Evolutionary conservation across 2,888 invertebrate species (phyloP), one percentile per base, ranked within the genome.

Genomic region (Helicoverpa assulta): DNA sequence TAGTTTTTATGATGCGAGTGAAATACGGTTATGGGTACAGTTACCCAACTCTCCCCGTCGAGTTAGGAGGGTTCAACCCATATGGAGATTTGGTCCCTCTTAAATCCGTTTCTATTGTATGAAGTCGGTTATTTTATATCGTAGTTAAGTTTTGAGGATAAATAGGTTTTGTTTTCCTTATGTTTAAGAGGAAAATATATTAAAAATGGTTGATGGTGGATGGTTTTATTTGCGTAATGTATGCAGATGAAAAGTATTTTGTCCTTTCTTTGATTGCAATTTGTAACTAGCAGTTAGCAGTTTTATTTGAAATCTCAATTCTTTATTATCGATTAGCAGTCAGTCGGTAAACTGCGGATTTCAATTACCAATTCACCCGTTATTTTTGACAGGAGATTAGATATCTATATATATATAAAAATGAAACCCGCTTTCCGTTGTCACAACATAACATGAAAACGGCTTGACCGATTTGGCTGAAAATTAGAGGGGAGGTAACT

Each of bases 1-100:
- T 89, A 92, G 92, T 93, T 94, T 94, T 94, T 94, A 94, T 88
- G 94, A 92, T 90, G 84, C 82, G 82, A 78, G 87, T 94, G 89
- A 94, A 90, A 90, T 94, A 94, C 90, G 88, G 90, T 94, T 93
- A 94, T 94, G 84, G 90, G 85, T 79, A 61, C 85, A 90, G 88
- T 91, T 91, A 69, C 87, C 90, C 85, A 82, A 83, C 83, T 87
- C 86, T 85, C 89, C 88, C 81, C 78, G 81, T 80, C 74, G 82
- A 79, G 72, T 81, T 84, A 85, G 82, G 81, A 79, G 84, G 87
- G 86, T 84, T 79, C 71, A 76, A 76, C 80, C 81, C 87, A 88
- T 92, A 91, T 92, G 92, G 89, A 91, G 89, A 92, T 92, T 85
- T 87, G 86, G 82, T 89, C 92, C 93, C 92, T 92, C 90, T 91